Evolutionary conservation across 2,797 vertebrate species (phyloP).

Genomic region (Perodicticus potto): DNA sequence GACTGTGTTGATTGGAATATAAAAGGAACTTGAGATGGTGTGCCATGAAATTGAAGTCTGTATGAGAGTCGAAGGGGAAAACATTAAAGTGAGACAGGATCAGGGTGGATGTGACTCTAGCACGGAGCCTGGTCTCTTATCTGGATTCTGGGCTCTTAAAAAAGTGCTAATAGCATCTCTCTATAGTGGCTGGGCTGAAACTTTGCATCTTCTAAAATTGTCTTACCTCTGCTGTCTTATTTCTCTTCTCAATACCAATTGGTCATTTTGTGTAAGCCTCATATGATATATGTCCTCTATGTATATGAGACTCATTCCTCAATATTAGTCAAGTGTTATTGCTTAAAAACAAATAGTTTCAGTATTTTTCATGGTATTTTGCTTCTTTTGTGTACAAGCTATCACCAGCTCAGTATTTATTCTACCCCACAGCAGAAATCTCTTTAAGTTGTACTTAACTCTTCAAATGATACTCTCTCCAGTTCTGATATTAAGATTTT

Average conservation of each 20-base stretch:
- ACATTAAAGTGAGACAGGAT: neutral
- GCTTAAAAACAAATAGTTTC: neutral
- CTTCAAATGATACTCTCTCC: neutral
- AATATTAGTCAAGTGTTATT: neutral
- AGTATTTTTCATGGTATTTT: neutral
- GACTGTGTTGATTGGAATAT: neutral
- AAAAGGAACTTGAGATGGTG: neutral
- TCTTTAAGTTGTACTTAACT: neutral
- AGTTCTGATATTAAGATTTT: neutral
- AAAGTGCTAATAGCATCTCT: neutral
- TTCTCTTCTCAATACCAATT: neutral
- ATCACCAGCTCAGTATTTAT: neutral
- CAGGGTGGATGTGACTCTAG: neutral
- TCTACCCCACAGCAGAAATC: neutral
- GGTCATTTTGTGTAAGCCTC: neutral
- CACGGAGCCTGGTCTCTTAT: neutral
- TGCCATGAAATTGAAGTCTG: neutral
- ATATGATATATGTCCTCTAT: neutral
- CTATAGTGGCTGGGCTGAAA: too few species aligned
- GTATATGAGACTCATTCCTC: neutral
- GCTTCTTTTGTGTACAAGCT: neutral
- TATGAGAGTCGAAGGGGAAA: neutral
- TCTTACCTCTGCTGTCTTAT: neutral
- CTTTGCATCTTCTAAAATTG: neutral
- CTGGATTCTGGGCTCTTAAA: neutral